A percentile compares a stretch with the other conserved stretches of the same genome.
These are phyloP conservation scores for Cheilosia vernalis DNA, from an alignment of 2,888 invertebrate genomes.

Conservation along the genomic window DNA sequence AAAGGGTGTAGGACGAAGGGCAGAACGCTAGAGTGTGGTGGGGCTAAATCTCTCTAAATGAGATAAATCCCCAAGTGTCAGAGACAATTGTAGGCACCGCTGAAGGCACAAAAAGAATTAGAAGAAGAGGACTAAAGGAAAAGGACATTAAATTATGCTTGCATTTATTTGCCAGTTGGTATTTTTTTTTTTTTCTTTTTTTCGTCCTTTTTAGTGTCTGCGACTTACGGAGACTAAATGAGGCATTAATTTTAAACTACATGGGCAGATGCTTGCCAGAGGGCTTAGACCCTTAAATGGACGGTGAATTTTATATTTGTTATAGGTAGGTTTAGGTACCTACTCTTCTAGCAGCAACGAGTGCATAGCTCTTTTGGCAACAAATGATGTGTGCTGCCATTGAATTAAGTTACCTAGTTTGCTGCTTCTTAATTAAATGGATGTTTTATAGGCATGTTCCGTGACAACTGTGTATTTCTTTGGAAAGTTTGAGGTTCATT, in stretches of 20 bases:
- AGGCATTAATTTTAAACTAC: constrained; percentile 68
- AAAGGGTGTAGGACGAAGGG: not conserved
- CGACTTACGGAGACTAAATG: constrained; percentile 68
- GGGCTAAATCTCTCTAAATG: constrained; percentile 60
- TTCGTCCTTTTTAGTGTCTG: constrained; percentile 59
- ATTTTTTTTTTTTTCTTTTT: not conserved
- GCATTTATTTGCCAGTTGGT: constrained; percentile 70
- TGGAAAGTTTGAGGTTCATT: not conserved
- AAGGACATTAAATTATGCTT: constrained; percentile 72
- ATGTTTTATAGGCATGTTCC: constrained; percentile 5
- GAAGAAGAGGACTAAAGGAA: constrained; percentile 42
- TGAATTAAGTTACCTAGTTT: constrained; percentile 14
- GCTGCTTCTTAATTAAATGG: constrained; percentile 9
- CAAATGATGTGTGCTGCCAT: constrained; percentile 36
- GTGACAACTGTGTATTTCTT: not conserved
- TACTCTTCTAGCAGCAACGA: not conserved
- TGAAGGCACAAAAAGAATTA: constrained; percentile 41
- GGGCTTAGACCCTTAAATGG: constrained; percentile 60
- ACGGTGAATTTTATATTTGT: constrained; percentile 41
- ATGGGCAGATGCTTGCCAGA: constrained; percentile 62
- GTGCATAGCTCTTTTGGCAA: constrained; percentile 3
- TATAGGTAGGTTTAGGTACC: not conserved
- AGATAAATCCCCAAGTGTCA: constrained; percentile 69
- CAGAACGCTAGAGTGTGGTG: constrained; percentile 10
- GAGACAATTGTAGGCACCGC: constrained; percentile 69